Percentiles rank a stretch among this genome's conserved stretches.
phyloP scores from a whole-genome alignment of 2,888 invertebrate genomes.

The Micoletzkya japonica region DNA sequence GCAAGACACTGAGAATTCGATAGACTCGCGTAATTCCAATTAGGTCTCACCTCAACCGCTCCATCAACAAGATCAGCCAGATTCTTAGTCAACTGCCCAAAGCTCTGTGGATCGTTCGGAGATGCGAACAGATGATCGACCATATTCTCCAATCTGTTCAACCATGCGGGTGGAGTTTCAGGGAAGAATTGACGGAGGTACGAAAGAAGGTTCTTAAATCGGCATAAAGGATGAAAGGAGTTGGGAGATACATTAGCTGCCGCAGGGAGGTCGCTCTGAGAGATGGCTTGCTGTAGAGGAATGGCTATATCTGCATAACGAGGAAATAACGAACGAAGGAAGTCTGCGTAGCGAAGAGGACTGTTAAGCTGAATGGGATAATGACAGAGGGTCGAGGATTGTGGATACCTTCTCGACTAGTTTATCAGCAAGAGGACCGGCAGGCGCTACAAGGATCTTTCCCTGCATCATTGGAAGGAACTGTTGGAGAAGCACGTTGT shows the following conservation, averaged over 20 bases:
- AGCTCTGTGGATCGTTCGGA: not conserved
- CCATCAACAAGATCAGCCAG: not conserved
- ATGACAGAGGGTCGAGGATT: not conserved
- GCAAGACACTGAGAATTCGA: slow-evolving; percentile 42
- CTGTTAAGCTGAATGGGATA: slow-evolving; percentile 38
- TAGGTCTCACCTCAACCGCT: not conserved
- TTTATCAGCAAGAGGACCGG: slow-evolving; percentile 39
- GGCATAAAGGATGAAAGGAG: too few relatives aligned
- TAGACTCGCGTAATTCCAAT: not conserved
- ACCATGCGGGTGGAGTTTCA: not conserved
- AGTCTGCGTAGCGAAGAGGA: slow-evolving; percentile 39
- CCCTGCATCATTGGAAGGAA: slow-evolving; percentile 47
- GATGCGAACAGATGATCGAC: not conserved
- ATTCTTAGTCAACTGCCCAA: not conserved
- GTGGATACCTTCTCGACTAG: slow-evolving; percentile 38
- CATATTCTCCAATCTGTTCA: not conserved
- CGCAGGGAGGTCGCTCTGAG: slow-evolving; percentile 48
- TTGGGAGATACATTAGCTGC: slow-evolving; percentile 50
- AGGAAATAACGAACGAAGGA: slow-evolving; percentile 38
- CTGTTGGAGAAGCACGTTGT: slow-evolving; percentile 34
- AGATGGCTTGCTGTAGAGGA: slow-evolving; percentile 47
- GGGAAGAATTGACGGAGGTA: not conserved
- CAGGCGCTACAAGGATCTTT: slow-evolving; percentile 55
- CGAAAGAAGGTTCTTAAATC: not conserved
- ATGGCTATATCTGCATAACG: slow-evolving; percentile 43